Base-by-base conservation (phyloP, 2,797 vertebrate genomes). In the Smutsia temminckii region DNA sequence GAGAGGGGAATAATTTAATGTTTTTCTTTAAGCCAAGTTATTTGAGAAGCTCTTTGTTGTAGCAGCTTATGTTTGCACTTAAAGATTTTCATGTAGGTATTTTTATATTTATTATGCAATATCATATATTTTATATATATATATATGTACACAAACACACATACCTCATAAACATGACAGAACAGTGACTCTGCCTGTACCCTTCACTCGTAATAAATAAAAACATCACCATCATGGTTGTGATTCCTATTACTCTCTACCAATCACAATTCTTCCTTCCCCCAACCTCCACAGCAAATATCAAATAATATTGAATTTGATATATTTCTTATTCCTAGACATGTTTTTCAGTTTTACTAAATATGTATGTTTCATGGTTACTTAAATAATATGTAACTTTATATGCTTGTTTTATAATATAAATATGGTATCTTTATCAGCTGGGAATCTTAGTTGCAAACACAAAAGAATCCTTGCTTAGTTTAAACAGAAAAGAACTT, bases 371-470 rank as follows among this genome's bases (percentile, higher is more conserved):
- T 93, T 83, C 32, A 46, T 46, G 46, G 46, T 46, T 46, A 46
- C 20, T 78, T 78, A 91, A 57, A 81, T 8, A 81, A 72, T 7
- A 37, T 20, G 40, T 49, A 72, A 18, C 6, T 49, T 71, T 75
- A 69, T 42, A 66, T 89, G n/a, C 29, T 79, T 71, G 37, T n/a
- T 87, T 78, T 88, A 72, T 34, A 72, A 63, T 61, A 49, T 59
- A 86, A 84, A 64, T n/a, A n/a, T 59, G 37, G 4, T 23, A 32
- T 51, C 53, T 72, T 72, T 42, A 25, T 53, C 71, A 71, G 11
- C 40, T 81, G 27, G 46, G 53, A 69, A 42, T 79, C 23, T 87
- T 87, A 84, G 46, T n/a, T 75, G 18, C 37, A 85, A 88, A 94
- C 12, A 23, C 51, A 42, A 69, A 90, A 84, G 23, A 90, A 68